Conservation (phyloP, 1,140 invertebrate species). For the Drosophila pectinifera region DNA sequence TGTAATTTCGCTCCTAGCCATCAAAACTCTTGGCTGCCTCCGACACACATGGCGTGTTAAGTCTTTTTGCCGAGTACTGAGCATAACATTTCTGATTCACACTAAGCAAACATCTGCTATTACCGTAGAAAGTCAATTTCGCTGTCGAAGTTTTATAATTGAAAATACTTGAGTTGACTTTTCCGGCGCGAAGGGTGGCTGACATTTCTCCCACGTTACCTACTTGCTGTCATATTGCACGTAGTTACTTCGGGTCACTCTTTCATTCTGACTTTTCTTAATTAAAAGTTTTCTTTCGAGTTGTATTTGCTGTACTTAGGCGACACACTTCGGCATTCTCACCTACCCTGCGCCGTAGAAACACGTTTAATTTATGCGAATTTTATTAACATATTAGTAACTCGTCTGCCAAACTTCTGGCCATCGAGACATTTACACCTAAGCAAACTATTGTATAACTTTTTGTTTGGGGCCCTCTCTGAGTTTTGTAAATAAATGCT, state of each 20-base stretch:
- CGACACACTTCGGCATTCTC: conserved; percentile 4
- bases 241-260: conserved; percentile 24
- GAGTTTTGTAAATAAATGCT: conserved; percentile 14
- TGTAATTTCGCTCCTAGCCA: background rate
- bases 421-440: conserved; percentile 11
- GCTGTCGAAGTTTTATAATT: conserved; percentile 61
- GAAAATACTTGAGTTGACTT: conserved; percentile 47
- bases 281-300: conserved; percentile 50
- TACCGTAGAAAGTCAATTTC: conserved; percentile 21
- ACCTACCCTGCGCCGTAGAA: background rate
- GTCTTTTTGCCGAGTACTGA: background rate
- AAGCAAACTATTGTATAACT: conserved; percentile 9
- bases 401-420: conserved; percentile 26
- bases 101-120: conserved; percentile 17
- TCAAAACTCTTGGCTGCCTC: background rate
- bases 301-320: conserved; percentile 26
- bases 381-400: conserved; percentile 51
- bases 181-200: conserved; percentile 1
- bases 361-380: conserved; percentile 33
- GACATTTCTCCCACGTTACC: conserved; percentile 5
- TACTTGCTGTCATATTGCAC: conserved; percentile 32
- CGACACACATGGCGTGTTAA: background rate
- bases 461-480: conserved; percentile 4
- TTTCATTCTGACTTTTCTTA: conserved; percentile 52
- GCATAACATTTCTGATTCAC: conserved; percentile 1